A percentile compares a stretch with the other conserved stretches of the same genome.
Conservation (phyloP, 2,113 vertebrate genomes). For the Tiliqua scincoides region DNA sequence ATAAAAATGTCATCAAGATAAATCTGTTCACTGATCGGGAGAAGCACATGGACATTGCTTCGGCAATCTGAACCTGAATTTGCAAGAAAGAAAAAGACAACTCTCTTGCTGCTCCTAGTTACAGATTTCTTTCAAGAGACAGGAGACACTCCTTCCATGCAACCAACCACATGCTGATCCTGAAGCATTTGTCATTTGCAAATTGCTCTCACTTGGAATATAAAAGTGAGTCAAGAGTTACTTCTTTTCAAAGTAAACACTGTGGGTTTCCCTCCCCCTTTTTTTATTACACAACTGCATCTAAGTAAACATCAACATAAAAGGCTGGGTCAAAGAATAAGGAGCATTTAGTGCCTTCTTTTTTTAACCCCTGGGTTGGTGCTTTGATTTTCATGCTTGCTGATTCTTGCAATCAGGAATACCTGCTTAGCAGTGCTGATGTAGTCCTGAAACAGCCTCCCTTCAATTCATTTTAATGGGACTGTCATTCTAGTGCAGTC, state of each 20-base stretch:
- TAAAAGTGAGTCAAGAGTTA: slow-evolving; percentile 12
- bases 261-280: too few relatives aligned
- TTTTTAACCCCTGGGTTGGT: not conserved
- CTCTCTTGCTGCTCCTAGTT: not conserved
- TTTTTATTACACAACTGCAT: not conserved
- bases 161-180: not conserved
- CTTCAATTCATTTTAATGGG: not conserved
- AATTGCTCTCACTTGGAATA: slow-evolving; percentile 19
- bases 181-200: slow-evolving; percentile 1
- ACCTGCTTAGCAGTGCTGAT: not conserved
- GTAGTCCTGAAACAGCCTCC: not conserved
- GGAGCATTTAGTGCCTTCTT: not conserved
- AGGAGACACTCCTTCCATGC: not conserved
- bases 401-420: not conserved
- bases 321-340: not conserved
- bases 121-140: slow-evolving; percentile 11
- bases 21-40: not conserved
- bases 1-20: not conserved
- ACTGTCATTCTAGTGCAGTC: not conserved
- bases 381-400: not conserved
- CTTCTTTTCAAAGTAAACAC: not conserved
- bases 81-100: too few relatives aligned
- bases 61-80: not conserved
- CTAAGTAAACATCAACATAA: not conserved
- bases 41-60: not conserved